Conservation (phyloP, 2,113 vertebrate genomes). For the Cynoglossus semilaevis region DNA sequence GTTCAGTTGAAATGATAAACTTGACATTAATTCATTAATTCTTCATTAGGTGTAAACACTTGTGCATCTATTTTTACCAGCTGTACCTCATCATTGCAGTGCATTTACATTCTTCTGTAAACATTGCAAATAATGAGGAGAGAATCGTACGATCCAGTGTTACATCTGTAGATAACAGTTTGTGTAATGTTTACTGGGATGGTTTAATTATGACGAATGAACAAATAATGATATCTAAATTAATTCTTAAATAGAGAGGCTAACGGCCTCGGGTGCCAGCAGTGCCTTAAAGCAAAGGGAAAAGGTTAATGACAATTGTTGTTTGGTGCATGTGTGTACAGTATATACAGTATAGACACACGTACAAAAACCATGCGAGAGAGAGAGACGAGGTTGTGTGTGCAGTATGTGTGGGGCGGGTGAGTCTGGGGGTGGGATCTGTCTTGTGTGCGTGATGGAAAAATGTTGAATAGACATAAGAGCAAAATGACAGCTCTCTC, state of each 20-base stretch:
- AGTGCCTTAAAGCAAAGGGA: conserved; percentile 45
- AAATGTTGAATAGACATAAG: conserved; percentile 66
- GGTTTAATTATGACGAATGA: conserved; percentile 13
- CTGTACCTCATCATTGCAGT: too few species aligned
- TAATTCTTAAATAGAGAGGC: conserved; percentile 36
- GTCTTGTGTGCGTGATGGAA: conserved; percentile 64
- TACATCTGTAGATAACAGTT: too few species aligned
- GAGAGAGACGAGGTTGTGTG: conserved; percentile 62
- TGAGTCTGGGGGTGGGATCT: neutral
- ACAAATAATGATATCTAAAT: conserved; percentile 25
- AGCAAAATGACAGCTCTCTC: conserved; percentile 81
- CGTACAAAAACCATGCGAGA: conserved; percentile 51
- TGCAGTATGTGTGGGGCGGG: neutral
- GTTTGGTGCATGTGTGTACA: conserved; percentile 23
- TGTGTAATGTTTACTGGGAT: neutral
- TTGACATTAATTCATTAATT: too few species aligned
- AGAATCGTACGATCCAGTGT: too few species aligned
- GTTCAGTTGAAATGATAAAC: too few species aligned
- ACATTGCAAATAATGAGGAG: too few species aligned
- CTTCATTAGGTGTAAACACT: too few species aligned
- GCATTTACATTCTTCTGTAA: too few species aligned
- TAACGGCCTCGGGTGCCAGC: conserved; percentile 30
- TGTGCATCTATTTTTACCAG: too few species aligned
- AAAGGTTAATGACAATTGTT: conserved; percentile 55
- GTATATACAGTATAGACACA: conserved; percentile 40